A percentile compares a stretch with the other conserved stretches of the same genome.
These are phyloP conservation scores for Holcopasites calliopsidis DNA, from an alignment of 1,140 invertebrate genomes.

Conservation along the genomic window DNA sequence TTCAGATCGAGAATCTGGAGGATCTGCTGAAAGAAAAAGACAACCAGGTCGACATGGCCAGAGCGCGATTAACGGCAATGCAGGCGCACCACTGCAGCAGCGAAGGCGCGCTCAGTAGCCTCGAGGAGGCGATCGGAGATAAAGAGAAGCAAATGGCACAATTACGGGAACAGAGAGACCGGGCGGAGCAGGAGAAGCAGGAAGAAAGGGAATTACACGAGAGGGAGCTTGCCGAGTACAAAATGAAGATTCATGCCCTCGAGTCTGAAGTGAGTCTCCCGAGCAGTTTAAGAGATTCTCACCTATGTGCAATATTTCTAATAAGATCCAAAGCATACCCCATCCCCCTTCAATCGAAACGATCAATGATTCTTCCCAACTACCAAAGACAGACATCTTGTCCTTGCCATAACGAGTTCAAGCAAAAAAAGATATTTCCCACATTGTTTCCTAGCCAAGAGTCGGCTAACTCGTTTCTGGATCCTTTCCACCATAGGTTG, in stretches of 20 bases:
- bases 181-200: conserved; percentile 97
- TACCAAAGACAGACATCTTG: no score
- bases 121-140: conserved; percentile 97
- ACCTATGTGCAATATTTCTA: background rate
- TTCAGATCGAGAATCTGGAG: conserved; percentile 97
- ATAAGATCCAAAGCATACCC: background rate
- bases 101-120: conserved; percentile 93
- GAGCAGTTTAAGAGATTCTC: background rate
- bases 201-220: conserved; percentile 97
- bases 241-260: conserved; percentile 94
- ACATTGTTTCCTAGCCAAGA: background rate
- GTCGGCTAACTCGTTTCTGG: background rate
- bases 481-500: conserved; percentile 78
- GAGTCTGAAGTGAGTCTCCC: conserved; percentile 86
- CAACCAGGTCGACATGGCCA: conserved; percentile 97
- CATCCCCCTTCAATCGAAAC: no score
- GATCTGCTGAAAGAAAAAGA: conserved; percentile 98
- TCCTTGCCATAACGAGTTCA: no score
- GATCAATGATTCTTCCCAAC: no score
- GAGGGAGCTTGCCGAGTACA: conserved; percentile 95
- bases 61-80: conserved; percentile 92
- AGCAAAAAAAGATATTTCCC: no score
- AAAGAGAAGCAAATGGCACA: conserved; percentile 98
- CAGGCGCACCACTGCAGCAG: conserved; percentile 95
- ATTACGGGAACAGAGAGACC: conserved; percentile 93